Conservation (phyloP, 1,140 invertebrate species). For the Orius laevigatus region DNA sequence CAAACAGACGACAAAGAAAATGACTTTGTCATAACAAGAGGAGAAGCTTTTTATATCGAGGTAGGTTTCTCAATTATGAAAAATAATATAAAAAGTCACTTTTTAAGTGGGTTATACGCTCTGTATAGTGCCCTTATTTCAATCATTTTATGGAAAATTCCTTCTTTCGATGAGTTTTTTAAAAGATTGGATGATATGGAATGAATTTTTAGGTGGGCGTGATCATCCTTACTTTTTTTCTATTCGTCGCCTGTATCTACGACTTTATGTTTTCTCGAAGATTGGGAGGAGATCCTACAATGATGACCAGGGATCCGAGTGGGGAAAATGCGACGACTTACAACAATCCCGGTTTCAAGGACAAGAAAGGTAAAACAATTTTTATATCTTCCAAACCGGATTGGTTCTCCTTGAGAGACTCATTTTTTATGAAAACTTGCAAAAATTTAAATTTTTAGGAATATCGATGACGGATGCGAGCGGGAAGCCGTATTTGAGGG, state of each 20-base stretch:
- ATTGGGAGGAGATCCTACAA: conserved; percentile 58
- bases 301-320: conserved; percentile 33
- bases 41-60: conserved; percentile 72
- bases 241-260: conserved; percentile 60
- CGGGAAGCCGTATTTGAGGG: conserved; percentile 48
- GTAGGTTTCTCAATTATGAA: conserved; percentile 29
- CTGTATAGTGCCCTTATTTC: too few relatives aligned
- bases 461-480: conserved; percentile 66
- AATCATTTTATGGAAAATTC: too few relatives aligned
- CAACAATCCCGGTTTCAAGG: conserved; percentile 68
- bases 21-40: conserved; percentile 49
- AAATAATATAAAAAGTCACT: too few relatives aligned
- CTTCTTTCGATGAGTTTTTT: too few relatives aligned
- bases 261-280: conserved; percentile 51
- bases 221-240: conserved; percentile 51
- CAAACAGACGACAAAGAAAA: conserved; percentile 60
- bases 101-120: too few relatives aligned
- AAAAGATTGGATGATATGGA: not conserved
- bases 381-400: not conserved
- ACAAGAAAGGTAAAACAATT: conserved; percentile 28
- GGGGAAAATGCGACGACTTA: conserved; percentile 44
- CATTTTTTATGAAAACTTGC: too few relatives aligned
- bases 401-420: too few relatives aligned
- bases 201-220: conserved; percentile 44
- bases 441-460: not conserved